Evolutionary conservation across 2,888 invertebrate genomes (phyloP), one percentile per base, ranked within the genome.

Genomic region (Amphipyra tragopoginis): DNA sequence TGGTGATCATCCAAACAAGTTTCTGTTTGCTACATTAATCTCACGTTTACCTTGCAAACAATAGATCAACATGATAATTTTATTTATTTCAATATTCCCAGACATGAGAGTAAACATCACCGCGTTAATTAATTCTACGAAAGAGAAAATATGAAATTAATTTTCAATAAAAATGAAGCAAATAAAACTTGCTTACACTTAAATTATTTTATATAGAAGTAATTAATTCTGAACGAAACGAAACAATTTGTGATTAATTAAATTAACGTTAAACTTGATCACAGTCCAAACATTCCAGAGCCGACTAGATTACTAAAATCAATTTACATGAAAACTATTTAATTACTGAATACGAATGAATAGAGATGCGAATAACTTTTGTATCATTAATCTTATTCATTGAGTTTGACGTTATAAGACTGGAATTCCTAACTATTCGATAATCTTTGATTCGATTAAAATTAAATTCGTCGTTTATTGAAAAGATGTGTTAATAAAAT

Each of bases 281-380:
- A 38, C 10, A 14, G 50, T 11, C 38, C 26, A 11, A 53, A 51
- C 33, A 56, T 65, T 55, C 48, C 45, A 54, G 21, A 42, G 26
- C 33, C n/a, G 21, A 5, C 54, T 57, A 34, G 50, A 48, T 51
- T 54, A 59, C 55, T 64, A n/a, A 57, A 55, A 75, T 72, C 71
- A 65, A 61, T 72, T 74, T 40, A 58, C 54, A 55, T 49, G 53
- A 58, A 58, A 61, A 74, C 57, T 64, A 69, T 70, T 72, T 58
- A 47, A 71, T 60, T 49, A 54, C 26, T 62, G 13, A 47, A 62
- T 39, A 52, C 45, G 36, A n/a, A n/a, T 62, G 42, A 34, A 57
- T 43, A 48, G 54, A 50, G 29, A 45, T 53, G 43, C 39, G 39
- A 56, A 57, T 45, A 53, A 56, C 47, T 61, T 21, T 61, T 1